These are phyloP conservation scores for Styela clava DNA, from an alignment of 23 tunicate species.

Conservation along the genomic window DNA sequence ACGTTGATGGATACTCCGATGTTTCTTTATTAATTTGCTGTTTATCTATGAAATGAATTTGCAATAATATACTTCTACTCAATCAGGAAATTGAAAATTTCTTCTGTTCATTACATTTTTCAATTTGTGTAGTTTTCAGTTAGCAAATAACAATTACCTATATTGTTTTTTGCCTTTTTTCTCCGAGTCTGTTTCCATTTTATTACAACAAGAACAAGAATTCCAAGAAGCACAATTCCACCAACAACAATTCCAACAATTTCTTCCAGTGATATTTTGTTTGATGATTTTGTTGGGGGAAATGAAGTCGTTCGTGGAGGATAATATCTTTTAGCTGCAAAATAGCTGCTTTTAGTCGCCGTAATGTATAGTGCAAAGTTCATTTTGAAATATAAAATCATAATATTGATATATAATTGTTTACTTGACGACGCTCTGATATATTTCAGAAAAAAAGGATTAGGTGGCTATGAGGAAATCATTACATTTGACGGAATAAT, in stretches of 20 bases:
- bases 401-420: too few species aligned
- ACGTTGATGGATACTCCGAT: neutral
- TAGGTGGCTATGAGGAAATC: too few species aligned
- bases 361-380: too few species aligned
- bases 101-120: neutral
- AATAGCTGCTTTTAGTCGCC: too few species aligned
- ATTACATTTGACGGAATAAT: too few species aligned
- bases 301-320: neutral
- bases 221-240: neutral
- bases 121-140: neutral
- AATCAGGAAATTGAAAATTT: neutral
- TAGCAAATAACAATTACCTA: neutral
- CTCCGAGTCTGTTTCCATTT: neutral
- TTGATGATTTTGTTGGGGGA: neutral
- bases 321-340: neutral
- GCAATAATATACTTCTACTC: neutral
- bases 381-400: too few species aligned
- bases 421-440: too few species aligned
- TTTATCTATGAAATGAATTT: neutral
- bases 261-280: neutral
- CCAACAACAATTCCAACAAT: neutral
- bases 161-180: too few species aligned
- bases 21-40: neutral
- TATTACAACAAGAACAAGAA: neutral
- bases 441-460: too few species aligned